Base-by-base conservation (phyloP, 2,888 invertebrate species). In the Drosophila dives region DNA sequence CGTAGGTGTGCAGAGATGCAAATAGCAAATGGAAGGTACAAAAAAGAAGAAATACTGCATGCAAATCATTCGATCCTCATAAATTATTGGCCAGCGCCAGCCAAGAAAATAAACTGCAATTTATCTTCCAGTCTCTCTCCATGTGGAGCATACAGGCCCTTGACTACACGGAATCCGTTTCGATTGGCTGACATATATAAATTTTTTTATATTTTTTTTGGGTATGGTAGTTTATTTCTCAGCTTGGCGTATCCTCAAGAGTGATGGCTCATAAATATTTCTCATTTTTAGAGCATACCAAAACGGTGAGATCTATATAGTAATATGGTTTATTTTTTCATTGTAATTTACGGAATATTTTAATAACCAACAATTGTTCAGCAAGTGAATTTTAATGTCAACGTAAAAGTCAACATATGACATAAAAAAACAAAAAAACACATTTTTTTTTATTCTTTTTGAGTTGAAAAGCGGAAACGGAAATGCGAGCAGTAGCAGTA, bases 31-130 rank as follows among this genome's bases (percentile, higher is more conserved):
- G 59, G 56, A 66, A 73, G 72, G 64, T 68, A 78, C 61, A 67
- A 72, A 71, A 80, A 80, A 23, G 4, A 15, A 15, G 15, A 4
- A 80, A 86, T 83, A 73, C 53, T 75, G 84, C 83, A 86, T 83
- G 90, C 88, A 89, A 89, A 89, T 85, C 73, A 85, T 85, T 89
- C 78, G 86, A 56, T 79, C 61, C 86, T 77, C 79, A 88, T 88
- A 86, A 86, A 88, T 88, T 85, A 88, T 86, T 81, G 63, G 55
- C 69, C 60, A 64, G 56, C 48, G 38, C 58, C 76, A 79, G 51
- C 63, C 59, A 66, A 63, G 82, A 77, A 85, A 77, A 86, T 80
- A 87, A 87, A 82, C 86, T 89, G 77, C 72, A 72, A 87, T 89
- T 80, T 87, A 81, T 85, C 77, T 77, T 69, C 50, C 58, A 72